Evolutionary conservation across 2,888 invertebrate genomes (phyloP).

Genomic region (Euphydryas editha): DNA sequence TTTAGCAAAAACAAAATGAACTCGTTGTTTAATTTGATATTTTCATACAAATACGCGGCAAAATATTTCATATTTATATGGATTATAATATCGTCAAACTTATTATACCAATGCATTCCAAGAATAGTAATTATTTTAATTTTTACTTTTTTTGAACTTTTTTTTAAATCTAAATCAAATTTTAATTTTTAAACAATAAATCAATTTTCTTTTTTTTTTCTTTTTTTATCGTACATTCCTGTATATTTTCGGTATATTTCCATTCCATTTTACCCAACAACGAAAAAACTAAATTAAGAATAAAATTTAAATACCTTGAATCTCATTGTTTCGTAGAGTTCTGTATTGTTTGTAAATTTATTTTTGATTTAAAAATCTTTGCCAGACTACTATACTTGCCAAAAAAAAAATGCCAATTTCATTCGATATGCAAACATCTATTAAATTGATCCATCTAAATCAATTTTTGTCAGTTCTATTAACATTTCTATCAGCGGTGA

Average conservation of each 20-base stretch:
- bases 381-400: constrained; percentile 9
- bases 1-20: too few species aligned
- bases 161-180: not conserved
- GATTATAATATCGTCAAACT: not conserved
- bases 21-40: too few species aligned
- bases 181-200: too few species aligned
- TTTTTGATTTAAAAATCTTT: constrained; percentile 2
- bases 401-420: not conserved
- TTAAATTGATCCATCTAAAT: not conserved
- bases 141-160: not conserved
- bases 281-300: not conserved
- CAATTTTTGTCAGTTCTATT: not conserved
- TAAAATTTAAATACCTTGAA: constrained; percentile 6
- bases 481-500: not conserved
- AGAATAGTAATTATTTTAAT: constrained; percentile 4
- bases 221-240: constrained; percentile 6
- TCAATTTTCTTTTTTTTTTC: not conserved
- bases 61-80: too few species aligned
- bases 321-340: constrained; percentile 27
- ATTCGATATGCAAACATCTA: not conserved
- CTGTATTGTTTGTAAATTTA: not conserved
- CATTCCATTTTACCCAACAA: constrained; percentile 19
- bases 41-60: not conserved
- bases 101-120: constrained; percentile 1
- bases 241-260: constrained; percentile 2